A percentile compares a stretch with the other conserved stretches of the same genome.
Conservation (phyloP, 2,113 vertebrate species). For the Procapra przewalskii region DNA sequence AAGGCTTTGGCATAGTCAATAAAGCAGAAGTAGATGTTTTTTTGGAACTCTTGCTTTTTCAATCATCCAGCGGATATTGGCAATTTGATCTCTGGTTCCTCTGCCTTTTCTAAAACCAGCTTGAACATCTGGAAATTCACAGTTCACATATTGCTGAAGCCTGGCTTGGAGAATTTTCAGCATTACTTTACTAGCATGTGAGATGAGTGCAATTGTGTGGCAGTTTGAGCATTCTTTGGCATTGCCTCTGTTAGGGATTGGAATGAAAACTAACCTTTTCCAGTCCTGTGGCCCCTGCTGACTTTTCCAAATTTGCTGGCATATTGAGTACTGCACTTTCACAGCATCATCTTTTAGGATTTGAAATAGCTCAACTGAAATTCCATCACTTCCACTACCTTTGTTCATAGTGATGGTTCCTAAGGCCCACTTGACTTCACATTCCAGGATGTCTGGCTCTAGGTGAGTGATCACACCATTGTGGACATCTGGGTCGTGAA, state of each 20-base stretch:
- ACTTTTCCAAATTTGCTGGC: not conserved
- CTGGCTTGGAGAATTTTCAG: not conserved
- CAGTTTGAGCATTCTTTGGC: not conserved
- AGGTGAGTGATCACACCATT: not conserved
- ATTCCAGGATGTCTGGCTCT: not conserved
- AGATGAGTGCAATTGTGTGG: accelerated
- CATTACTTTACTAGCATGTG: not conserved
- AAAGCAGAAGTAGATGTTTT: not conserved
- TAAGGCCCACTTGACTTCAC: not conserved
- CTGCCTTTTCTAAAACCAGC: not conserved
- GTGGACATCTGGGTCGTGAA: not conserved
- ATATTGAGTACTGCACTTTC: not conserved
- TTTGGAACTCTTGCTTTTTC: not conserved
- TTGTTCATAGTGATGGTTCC: not conserved
- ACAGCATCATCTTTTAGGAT: not conserved
- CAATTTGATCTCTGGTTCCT: not conserved
- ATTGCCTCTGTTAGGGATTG: not conserved
- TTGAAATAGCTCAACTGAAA: not conserved
- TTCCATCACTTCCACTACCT: not conserved
- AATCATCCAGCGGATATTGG: accelerated
- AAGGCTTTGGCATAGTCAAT: not conserved
- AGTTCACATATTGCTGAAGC: accelerated
- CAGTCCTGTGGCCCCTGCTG: not conserved
- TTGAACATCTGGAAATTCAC: not conserved
- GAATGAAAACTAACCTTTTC: not conserved